phyloP scores from a whole-genome alignment of 1,140 invertebrate species.

The Chelonus insularis region DNA sequence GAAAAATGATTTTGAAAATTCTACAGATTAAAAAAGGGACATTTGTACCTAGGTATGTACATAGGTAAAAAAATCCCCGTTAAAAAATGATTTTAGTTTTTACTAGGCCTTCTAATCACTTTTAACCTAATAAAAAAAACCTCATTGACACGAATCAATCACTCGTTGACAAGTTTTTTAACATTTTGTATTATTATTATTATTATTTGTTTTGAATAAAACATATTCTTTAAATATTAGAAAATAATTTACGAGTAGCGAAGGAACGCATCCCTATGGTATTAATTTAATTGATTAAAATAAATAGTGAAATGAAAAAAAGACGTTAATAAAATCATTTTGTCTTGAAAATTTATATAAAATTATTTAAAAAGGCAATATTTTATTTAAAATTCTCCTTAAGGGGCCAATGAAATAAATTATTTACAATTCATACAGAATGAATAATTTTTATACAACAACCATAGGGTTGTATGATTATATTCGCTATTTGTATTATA shows the following conservation, averaged over 20 bases:
- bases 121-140: constrained; percentile 22
- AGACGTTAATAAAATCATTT: not conserved
- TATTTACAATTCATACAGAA: too few relatives aligned
- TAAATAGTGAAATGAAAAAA: not conserved
- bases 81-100: not conserved
- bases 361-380: not conserved
- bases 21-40: too few relatives aligned
- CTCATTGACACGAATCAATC: constrained; percentile 32
- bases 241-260: constrained; percentile 3
- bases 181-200: constrained; percentile 45
- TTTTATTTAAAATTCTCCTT: too few relatives aligned
- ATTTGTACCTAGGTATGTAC: not conserved
- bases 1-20: too few relatives aligned
- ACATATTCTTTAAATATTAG: constrained; percentile 38
- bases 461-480: too few relatives aligned
- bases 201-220: constrained; percentile 37
- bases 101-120: not conserved
- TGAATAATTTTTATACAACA: too few relatives aligned
- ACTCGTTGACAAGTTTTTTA: constrained; percentile 41
- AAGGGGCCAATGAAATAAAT: too few relatives aligned
- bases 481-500: too few relatives aligned
- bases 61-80: not conserved
- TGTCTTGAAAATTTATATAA: not conserved
- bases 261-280: constrained; percentile 3
- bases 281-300: constrained; percentile 14